phyloP scores from a whole-genome alignment of 2,113 vertebrate species.

The Entomyzon cyanotis region DNA sequence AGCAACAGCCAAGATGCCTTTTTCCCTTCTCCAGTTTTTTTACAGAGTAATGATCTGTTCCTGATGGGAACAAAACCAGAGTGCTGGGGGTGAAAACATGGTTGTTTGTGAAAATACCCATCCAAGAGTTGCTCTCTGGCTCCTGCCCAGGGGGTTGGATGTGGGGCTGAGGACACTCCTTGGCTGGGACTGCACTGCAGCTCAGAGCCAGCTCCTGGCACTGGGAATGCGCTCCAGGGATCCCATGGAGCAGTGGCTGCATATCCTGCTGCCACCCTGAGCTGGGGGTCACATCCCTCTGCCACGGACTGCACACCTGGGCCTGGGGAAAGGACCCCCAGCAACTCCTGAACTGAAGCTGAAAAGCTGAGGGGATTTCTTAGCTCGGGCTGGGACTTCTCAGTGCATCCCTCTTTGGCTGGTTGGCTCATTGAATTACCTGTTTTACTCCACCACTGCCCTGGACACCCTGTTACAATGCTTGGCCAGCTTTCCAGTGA shows the following conservation, averaged over 20 bases:
- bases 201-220: not conserved
- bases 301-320: no score
- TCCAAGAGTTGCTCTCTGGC: not conserved
- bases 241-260: accelerated
- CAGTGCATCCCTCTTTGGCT: not conserved
- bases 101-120: not conserved
- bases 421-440: not conserved
- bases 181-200: not conserved
- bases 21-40: not conserved
- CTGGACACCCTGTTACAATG: not conserved
- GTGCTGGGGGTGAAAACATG: not conserved
- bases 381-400: accelerated
- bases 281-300: not conserved
- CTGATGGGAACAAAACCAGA: not conserved
- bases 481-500: not conserved
- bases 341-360: not conserved
- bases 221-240: not conserved
- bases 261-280: not conserved
- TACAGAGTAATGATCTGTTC: not conserved
- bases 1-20: not conserved
- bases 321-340: accelerated
- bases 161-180: not conserved
- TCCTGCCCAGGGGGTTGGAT: not conserved
- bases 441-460: not conserved
- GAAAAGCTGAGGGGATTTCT: accelerated